phyloP scores from a whole-genome alignment of 2,113 vertebrate species.

The Xenopus borealis region DNA sequence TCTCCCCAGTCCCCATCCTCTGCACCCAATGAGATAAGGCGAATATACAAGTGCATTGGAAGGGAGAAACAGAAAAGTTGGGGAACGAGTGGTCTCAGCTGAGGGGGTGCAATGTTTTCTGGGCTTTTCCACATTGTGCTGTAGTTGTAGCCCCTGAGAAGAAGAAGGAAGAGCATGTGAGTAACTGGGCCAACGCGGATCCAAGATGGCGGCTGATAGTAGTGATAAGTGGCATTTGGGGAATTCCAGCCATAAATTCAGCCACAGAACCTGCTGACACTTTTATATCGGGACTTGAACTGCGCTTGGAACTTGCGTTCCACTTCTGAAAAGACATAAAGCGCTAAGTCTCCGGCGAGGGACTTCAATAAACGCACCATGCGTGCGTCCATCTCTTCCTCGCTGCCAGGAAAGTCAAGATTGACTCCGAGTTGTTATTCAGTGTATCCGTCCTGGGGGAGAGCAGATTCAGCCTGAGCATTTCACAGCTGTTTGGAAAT shows the following conservation, averaged over 20 bases:
- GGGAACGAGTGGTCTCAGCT: no score
- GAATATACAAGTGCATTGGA: no score
- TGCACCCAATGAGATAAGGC: no score
- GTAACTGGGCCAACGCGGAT: no score
- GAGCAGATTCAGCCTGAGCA: slow-evolving; percentile 54
- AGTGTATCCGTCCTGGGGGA: slow-evolving; percentile 55
- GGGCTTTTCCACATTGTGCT: no score
- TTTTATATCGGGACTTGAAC: slow-evolving; percentile 73
- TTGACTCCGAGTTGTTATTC: slow-evolving; percentile 67
- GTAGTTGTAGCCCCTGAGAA: no score
- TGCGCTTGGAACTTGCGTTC: slow-evolving; percentile 61
- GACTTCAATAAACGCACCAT: slow-evolving; percentile 68
- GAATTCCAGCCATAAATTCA: neutral
- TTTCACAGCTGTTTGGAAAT: slow-evolving; percentile 67
- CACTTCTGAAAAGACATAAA: slow-evolving; percentile 48
- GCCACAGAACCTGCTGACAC: slow-evolving; percentile 51
- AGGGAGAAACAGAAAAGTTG: no score
- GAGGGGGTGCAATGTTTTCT: no score
- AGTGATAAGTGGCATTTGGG: no score
- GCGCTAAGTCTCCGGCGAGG: slow-evolving; percentile 67
- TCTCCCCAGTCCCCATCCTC: no score
- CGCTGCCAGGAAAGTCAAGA: slow-evolving; percentile 69
- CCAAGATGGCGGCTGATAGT: no score
- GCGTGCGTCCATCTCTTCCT: slow-evolving; percentile 62
- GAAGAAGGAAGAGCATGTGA: no score